Conservation (phyloP, 2,797 vertebrate genomes). For the Typhlichthys subterraneus region DNA sequence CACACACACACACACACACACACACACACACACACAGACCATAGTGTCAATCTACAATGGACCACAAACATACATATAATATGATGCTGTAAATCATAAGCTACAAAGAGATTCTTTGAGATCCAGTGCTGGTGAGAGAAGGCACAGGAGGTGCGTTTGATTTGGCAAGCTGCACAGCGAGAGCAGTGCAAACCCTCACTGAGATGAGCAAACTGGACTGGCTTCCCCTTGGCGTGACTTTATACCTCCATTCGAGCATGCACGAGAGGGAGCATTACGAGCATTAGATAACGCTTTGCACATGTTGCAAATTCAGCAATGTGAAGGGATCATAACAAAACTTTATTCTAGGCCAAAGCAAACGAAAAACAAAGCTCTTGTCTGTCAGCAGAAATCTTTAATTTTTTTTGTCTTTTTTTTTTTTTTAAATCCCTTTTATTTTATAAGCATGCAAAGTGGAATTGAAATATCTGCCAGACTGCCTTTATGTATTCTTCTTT, state of each 20-base stretch:
- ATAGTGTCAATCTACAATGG: too few relatives aligned
- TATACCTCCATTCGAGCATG: neutral
- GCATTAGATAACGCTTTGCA: constrained; percentile 10
- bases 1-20: too few relatives aligned
- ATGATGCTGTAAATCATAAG: too few relatives aligned
- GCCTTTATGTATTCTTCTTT: constrained; percentile 25
- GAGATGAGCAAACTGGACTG: too few relatives aligned
- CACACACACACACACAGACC: too few relatives aligned
- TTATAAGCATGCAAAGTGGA: constrained; percentile 21
- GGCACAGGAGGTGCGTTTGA: too few relatives aligned
- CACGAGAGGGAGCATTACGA: constrained; percentile 33
- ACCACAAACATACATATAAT: too few relatives aligned
- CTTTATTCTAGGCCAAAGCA: constrained; percentile 47
- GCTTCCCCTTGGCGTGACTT: too few relatives aligned
- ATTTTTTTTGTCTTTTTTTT: constrained; percentile 31
- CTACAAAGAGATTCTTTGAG: too few relatives aligned
- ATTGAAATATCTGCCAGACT: constrained; percentile 39
- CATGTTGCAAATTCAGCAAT: constrained; percentile 52
- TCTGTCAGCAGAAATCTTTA: constrained; percentile 57
- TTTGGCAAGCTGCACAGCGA: too few relatives aligned
- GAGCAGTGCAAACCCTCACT: too few relatives aligned
- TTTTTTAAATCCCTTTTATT: constrained; percentile 33
- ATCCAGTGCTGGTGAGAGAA: too few relatives aligned
- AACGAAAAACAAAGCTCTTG: constrained; percentile 41
- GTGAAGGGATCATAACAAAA: constrained; percentile 46